Conservation (phyloP, 2,113 vertebrate species). For the Dromas ardeola region DNA sequence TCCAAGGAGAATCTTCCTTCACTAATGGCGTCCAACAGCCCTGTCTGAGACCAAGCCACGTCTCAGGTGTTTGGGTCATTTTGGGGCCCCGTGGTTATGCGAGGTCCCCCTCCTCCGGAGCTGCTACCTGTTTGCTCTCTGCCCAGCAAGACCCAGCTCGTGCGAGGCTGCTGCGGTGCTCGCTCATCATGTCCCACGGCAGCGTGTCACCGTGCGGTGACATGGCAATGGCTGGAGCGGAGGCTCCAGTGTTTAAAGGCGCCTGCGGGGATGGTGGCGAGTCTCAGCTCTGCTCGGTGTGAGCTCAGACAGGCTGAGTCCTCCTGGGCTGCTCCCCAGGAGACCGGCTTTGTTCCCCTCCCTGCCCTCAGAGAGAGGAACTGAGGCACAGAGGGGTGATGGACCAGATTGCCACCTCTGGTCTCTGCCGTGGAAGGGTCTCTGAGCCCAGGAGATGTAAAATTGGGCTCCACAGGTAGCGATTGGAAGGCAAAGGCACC, state of each 20-base stretch:
- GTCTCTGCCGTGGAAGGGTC: fast-evolving
- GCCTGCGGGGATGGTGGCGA: fast-evolving
- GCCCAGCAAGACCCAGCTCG: not conserved
- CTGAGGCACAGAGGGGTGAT: fast-evolving
- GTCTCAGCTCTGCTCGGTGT: fast-evolving
- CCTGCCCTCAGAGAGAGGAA: not conserved
- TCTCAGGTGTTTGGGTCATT: not conserved
- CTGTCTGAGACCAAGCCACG: not conserved
- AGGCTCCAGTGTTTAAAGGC: not conserved
- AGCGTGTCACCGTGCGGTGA: not conserved
- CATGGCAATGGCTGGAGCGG: not conserved
- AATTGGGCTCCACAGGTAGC: not conserved
- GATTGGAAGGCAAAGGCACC: not conserved
- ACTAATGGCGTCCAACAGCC: not conserved
- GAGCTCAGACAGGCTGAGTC: not conserved
- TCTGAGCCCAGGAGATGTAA: fast-evolving
- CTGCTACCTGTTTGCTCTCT: not conserved
- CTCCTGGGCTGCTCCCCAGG: not conserved
- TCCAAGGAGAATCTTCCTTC: not conserved
- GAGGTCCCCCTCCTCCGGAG: not conserved
- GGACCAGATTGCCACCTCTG: not conserved
- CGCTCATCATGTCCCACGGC: not conserved
- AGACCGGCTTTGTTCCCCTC: too few relatives aligned
- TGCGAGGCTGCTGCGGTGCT: not conserved
- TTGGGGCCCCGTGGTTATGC: fast-evolving